These are phyloP conservation scores for Catocala nupta DNA, from an alignment of 2,888 invertebrate genomes.

Conservation along the genomic window DNA sequence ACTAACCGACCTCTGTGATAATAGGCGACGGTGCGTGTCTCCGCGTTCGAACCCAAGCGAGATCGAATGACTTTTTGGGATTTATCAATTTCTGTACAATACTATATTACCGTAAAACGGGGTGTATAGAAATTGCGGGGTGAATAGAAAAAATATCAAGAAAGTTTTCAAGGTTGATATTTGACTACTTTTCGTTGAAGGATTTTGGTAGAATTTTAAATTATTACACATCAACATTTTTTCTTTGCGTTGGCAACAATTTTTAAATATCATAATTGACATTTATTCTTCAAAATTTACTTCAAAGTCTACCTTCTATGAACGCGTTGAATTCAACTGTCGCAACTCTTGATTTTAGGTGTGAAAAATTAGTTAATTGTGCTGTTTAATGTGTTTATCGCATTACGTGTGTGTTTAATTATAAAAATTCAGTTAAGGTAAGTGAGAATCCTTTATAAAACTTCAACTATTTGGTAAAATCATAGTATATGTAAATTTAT, in stretches of 20 bases:
- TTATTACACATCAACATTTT: constrained; percentile 18
- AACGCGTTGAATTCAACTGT: constrained; percentile 19
- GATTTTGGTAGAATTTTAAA: constrained; percentile 26
- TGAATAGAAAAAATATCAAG: constrained; percentile 21
- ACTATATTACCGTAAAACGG: constrained; percentile 7
- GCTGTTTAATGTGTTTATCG: constrained; percentile 17
- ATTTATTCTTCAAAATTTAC: constrained; percentile 6
- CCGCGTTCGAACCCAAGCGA: no score
- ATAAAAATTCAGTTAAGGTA: constrained; percentile 26
- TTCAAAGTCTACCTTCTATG: constrained; percentile 22
- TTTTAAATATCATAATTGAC: constrained; percentile 19
- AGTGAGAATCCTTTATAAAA: constrained; percentile 25
- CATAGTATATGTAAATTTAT: constrained; percentile 20
- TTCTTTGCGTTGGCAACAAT: constrained; percentile 24
- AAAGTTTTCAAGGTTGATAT: constrained; percentile 17
- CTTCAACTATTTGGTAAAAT: constrained; percentile 15
- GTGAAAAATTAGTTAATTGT: constrained; percentile 12
- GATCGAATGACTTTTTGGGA: no score
- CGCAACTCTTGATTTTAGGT: constrained; percentile 18
- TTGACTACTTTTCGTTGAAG: constrained; percentile 21
- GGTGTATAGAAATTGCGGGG: constrained; percentile 13
- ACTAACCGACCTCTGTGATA: no score
- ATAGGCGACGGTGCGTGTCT: no score
- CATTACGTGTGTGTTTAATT: constrained; percentile 19
- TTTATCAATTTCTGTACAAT: no score